A percentile compares a stretch with the other conserved stretches of the same genome.
phyloP scores from a whole-genome alignment of 2,888 invertebrate species.

The Dryococelus australis region DNA sequence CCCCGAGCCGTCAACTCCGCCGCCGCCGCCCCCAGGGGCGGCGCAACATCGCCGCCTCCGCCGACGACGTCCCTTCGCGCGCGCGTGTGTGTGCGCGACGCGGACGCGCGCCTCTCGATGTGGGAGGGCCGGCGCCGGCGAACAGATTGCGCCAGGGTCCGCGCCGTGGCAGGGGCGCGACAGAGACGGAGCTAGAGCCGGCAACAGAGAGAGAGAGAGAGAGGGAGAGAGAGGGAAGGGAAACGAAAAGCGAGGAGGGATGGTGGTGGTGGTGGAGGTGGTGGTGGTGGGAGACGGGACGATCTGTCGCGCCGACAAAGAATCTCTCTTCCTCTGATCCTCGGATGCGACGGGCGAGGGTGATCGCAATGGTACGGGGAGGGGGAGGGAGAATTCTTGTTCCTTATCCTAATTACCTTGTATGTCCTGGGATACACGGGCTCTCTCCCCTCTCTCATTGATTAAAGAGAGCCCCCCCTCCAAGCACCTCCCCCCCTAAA shows the following conservation, averaged over 20 bases:
- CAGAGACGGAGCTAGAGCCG: not conserved
- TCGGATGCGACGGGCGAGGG: constrained; percentile 22
- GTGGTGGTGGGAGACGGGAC: constrained; percentile 20
- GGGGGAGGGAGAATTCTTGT: constrained; percentile 19
- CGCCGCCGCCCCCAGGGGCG: not conserved
- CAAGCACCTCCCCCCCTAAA: not conserved
- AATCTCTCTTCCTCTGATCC: constrained; percentile 30
- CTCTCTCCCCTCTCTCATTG: constrained; percentile 3
- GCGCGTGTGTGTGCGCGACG: not conserved
- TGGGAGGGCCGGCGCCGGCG: not conserved
- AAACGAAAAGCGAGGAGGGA: too few species aligned
- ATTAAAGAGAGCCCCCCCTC: not conserved
- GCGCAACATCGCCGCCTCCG: not conserved
- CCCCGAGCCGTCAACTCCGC: not conserved
- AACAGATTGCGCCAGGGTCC: not conserved
- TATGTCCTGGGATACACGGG: constrained; percentile 11
- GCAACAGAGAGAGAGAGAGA: constrained; percentile 20
- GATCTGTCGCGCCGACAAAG: constrained; percentile 30
- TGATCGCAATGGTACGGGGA: not conserved
- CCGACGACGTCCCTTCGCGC: not conserved
- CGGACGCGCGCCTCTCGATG: not conserved
- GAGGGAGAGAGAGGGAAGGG: constrained; percentile 21
- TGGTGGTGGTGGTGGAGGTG: constrained; percentile 4
- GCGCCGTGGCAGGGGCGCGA: not conserved
- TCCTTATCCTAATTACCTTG: constrained; percentile 30